These are phyloP conservation scores for Sylvia atricapilla DNA, from an alignment of 2,113 vertebrate species.

Conservation along the genomic window DNA sequence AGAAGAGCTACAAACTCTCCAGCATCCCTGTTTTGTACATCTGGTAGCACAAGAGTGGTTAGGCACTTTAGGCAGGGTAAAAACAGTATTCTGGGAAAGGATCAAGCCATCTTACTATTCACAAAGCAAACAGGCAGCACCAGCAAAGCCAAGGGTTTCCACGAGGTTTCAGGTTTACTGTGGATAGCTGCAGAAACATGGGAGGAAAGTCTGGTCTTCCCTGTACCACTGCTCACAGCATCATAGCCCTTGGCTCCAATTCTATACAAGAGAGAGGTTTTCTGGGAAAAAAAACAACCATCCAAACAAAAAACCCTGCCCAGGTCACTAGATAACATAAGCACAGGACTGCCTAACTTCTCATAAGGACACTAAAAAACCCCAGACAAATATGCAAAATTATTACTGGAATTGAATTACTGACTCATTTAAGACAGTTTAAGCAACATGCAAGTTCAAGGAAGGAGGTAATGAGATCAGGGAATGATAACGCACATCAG, in stretches of 20 bases:
- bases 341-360: neutral
- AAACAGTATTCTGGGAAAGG: neutral
- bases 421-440: neutral
- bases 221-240: neutral
- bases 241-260: neutral
- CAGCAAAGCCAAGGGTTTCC: neutral
- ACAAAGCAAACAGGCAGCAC: neutral
- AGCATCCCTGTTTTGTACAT: neutral
- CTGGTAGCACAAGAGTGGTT: neutral
- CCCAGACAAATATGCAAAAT: neutral
- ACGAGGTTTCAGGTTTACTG: neutral
- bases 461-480: constrained; percentile 30
- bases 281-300: neutral
- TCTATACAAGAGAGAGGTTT: neutral
- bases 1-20: neutral
- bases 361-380: neutral
- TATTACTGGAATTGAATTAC: neutral
- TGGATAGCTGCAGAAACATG: neutral
- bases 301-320: fast-evolving
- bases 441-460: neutral
- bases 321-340: neutral
- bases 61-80: neutral
- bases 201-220: neutral
- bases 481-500: constrained; percentile 32
- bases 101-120: neutral